Base-by-base conservation (phyloP, 2,888 invertebrate species). In the Strigamia maritima region DNA sequence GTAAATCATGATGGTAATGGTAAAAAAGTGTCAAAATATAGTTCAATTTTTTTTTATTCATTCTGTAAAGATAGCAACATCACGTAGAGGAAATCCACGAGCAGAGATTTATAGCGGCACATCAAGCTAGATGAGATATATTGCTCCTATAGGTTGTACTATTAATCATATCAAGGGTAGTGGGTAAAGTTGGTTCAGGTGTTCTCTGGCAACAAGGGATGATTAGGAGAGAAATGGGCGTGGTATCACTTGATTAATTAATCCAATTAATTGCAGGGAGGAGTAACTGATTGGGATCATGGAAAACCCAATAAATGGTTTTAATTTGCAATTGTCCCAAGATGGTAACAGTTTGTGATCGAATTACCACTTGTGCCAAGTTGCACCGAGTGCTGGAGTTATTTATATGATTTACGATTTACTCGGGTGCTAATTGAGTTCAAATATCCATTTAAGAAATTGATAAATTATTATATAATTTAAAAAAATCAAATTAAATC, bases 241-340 rank as follows among this genome's bases (percentile, higher is more conserved):
- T 70, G 70, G 70, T 70, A 26, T 70, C 28, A 28, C 28, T 70
- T 70, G 70, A 70, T 70, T 70, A 70, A 70, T 70, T 70, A 70
- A 70, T 70, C 70, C 70, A 70, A 70, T 70, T 70, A 70, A 70
- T 70, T 70, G 70, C 70, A 70, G 70, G 70, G 70, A 70, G 70
- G 70, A 70, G 70, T 70, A 70, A 70, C 70, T 70, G 70, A 70
- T 70, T 70, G 70, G 70, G 70, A 70, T 70, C 70, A 70, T 70
- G 70, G 70, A 70, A 70, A 70, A 70, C 70, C 70, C 70, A 70
- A 70, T 70, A 70, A 70, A 70, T 70, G 70, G 70, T 70, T 70
- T 70, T 70, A 70, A 70, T 70, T 70, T 70, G 70, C 70, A 70
- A 70, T 70, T 70, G 70, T 70, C 70, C 70, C 70, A 70, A n/a